A percentile compares a stretch with the other conserved stretches of the same genome.
Conservation (phyloP, 2,797 vertebrate genomes). For the Naso thynnoides region DNA sequence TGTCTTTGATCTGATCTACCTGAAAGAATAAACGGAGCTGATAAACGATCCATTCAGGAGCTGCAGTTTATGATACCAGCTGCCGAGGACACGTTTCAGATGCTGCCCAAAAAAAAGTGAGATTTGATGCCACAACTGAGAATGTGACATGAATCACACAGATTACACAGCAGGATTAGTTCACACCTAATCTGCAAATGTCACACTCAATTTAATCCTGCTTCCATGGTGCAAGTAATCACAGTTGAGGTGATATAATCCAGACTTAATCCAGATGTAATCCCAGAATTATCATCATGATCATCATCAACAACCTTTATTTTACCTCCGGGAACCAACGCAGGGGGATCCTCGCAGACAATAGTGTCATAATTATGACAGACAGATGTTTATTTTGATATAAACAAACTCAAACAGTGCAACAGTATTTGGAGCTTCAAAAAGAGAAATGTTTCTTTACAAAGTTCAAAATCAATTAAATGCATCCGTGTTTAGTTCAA, state of each 20-base stretch:
- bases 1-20: not conserved
- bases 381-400: not conserved
- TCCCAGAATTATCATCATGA: constrained; percentile 46
- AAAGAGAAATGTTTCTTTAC: not conserved
- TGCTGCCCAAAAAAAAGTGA: not conserved
- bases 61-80: not conserved
- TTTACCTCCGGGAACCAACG: not conserved
- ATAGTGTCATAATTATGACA: accelerated
- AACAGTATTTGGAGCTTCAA: not conserved
- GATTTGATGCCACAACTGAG: too few relatives aligned
- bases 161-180: constrained; percentile 66
- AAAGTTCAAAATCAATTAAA: not conserved
- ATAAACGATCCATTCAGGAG: too few relatives aligned
- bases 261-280: constrained; percentile 53
- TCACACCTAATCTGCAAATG: constrained; percentile 59
- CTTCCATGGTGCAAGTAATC: constrained; percentile 29
- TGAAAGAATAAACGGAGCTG: not conserved
- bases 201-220: constrained; percentile 59
- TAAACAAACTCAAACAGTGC: not conserved
- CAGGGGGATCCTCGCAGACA: not conserved
- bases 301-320: constrained; percentile 6
- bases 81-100: not conserved
- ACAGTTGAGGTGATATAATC: constrained; percentile 61
- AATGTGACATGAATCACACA: not conserved
- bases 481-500: not conserved